These are phyloP conservation scores for Tipula unca DNA, from an alignment of 2,888 invertebrate species.

Conservation along the genomic window DNA sequence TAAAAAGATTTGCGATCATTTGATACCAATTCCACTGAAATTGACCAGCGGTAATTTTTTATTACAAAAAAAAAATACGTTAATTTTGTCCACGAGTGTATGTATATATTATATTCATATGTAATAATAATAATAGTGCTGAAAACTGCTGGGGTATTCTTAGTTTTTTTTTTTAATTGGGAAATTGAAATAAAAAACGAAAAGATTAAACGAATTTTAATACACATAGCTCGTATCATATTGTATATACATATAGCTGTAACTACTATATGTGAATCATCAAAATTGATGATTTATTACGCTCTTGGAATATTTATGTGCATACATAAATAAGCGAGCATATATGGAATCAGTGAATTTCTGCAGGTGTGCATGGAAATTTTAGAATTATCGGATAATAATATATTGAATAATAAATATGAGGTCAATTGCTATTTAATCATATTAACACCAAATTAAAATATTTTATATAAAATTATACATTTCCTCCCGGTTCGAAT, in stretches of 20 bases:
- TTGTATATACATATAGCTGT: not conserved
- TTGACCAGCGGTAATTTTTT: too few relatives aligned
- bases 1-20: too few relatives aligned
- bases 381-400: not conserved
- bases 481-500: not conserved
- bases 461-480: not conserved
- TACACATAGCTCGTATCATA: not conserved
- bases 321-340: not conserved
- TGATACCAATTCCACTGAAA: too few relatives aligned
- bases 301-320: not conserved
- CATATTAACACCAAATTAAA: not conserved
- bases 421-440: not conserved
- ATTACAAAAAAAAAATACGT: too few relatives aligned
- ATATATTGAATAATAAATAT: not conserved
- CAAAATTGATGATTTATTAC: not conserved
- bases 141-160: not conserved
- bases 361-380: not conserved
- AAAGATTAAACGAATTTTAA: not conserved
- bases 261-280: not conserved
- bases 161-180: not conserved
- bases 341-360: not conserved
- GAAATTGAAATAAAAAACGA: not conserved
- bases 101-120: not conserved
- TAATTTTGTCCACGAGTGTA: not conserved
- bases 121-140: not conserved